Conservation (phyloP, 2,888 invertebrate species). For the Liopterus haemorrhoidalis region DNA sequence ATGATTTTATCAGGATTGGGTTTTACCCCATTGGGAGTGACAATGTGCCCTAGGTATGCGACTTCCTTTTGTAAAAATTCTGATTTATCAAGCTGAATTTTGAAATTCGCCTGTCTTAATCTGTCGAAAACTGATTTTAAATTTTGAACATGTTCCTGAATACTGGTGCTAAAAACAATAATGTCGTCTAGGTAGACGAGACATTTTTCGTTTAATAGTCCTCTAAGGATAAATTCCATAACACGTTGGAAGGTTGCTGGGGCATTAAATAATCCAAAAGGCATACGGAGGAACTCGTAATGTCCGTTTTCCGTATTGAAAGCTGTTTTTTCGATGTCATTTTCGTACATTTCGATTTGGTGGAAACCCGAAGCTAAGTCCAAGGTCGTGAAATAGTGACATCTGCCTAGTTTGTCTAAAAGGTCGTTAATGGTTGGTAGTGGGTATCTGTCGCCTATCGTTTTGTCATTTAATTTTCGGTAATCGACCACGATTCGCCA, state of each 20-base stretch:
- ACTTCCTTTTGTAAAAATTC: constrained; percentile 32
- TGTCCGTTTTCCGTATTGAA: constrained; percentile 32
- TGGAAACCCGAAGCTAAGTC: constrained; percentile 34
- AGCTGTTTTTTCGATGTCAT: constrained; percentile 33
- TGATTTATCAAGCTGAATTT: constrained; percentile 33
- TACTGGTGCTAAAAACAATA: constrained; percentile 34
- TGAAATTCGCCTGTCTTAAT: constrained; percentile 29
- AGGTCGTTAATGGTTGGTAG: constrained; percentile 28
- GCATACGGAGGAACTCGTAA: too few relatives aligned
- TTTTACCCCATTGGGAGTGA: too few relatives aligned
- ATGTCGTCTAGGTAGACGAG: constrained; percentile 37
- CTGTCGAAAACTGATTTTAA: constrained; percentile 31
- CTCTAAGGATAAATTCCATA: constrained; percentile 33
- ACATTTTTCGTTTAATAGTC: constrained; percentile 29
- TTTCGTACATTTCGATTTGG: constrained; percentile 31
- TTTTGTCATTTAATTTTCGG: constrained; percentile 36
- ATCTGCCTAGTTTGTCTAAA: constrained; percentile 18
- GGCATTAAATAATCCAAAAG: constrained; percentile 33
- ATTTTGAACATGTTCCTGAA: too few relatives aligned
- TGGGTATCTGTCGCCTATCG: constrained; percentile 36
- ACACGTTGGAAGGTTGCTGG: constrained; percentile 33
- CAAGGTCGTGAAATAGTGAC: constrained; percentile 31
- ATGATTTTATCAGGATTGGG: too few relatives aligned
- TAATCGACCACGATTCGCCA: constrained; percentile 37
- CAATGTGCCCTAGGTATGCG: constrained; percentile 37